Conservation (phyloP, 2,113 vertebrate genomes). For the Lepidothrix coronata region DNA sequence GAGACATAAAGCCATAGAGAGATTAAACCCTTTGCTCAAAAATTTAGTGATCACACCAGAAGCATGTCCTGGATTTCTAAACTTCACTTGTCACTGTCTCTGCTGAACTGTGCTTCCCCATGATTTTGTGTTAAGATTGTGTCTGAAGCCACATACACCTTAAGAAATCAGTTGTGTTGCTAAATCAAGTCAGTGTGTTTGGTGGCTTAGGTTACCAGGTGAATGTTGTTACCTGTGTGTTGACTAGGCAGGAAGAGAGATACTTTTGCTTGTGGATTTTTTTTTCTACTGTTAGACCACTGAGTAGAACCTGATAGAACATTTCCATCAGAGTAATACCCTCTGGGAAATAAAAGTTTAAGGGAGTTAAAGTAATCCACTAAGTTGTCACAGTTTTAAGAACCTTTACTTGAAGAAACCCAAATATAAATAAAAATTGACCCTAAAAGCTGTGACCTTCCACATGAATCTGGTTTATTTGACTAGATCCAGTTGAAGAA, state of each 20-base stretch:
- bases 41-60: neutral
- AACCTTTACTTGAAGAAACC: neutral
- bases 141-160: neutral
- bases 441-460: neutral
- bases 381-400: neutral
- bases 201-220: neutral
- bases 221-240: neutral
- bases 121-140: neutral
- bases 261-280: neutral
- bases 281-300: neutral
- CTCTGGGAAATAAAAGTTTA: neutral
- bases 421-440: neutral
- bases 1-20: neutral
- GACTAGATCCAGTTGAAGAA: neutral
- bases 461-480: neutral
- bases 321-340: neutral
- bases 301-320: neutral
- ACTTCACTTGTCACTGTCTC: neutral
- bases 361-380: neutral
- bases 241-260: neutral
- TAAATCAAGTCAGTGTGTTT: neutral
- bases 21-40: neutral
- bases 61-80: neutral
- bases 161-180: neutral
- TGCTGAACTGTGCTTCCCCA: neutral